Conservation (phyloP, 2,888 invertebrate species). For the Nymphalis urticae region DNA sequence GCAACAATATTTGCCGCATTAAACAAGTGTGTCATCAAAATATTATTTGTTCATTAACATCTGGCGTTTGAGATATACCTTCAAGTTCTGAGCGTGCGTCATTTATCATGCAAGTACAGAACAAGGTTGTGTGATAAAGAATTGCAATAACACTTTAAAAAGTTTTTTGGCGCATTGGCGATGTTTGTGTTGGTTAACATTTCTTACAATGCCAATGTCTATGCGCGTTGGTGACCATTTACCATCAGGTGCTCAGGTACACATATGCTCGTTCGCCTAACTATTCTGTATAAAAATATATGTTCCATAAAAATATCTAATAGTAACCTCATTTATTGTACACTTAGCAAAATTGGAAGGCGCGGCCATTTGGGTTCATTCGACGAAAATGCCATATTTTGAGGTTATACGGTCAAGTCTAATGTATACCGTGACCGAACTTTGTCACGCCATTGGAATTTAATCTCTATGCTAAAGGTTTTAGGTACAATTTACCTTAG, state of each 20-base stretch:
- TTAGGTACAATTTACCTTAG: conserved; percentile 38
- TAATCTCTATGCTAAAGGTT: conserved; percentile 15
- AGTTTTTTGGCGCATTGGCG: too few species aligned
- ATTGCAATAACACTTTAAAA: too few species aligned
- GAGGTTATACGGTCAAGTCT: conserved; percentile 58
- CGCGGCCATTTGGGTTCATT: conserved; percentile 25
- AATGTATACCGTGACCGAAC: conserved; percentile 41
- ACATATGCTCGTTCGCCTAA: too few species aligned
- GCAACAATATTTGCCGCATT: neutral
- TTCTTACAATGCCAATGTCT: too few species aligned
- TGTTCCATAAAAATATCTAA: neutral
- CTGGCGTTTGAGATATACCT: neutral
- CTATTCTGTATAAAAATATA: too few species aligned
- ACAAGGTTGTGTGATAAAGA: too few species aligned
- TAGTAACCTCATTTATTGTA: neutral
- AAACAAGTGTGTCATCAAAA: neutral
- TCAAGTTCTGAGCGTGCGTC: neutral
- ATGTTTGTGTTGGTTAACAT: too few species aligned
- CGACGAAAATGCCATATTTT: conserved; percentile 55
- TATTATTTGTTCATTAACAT: neutral
- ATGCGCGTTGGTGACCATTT: too few species aligned
- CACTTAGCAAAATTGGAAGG: conserved; percentile 15
- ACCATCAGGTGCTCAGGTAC: too few species aligned
- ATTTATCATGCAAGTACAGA: neutral
- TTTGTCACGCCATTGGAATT: conserved; percentile 30